phyloP scores from a whole-genome alignment of 2,888 invertebrate genomes.

The Plagiodera versicolora region DNA sequence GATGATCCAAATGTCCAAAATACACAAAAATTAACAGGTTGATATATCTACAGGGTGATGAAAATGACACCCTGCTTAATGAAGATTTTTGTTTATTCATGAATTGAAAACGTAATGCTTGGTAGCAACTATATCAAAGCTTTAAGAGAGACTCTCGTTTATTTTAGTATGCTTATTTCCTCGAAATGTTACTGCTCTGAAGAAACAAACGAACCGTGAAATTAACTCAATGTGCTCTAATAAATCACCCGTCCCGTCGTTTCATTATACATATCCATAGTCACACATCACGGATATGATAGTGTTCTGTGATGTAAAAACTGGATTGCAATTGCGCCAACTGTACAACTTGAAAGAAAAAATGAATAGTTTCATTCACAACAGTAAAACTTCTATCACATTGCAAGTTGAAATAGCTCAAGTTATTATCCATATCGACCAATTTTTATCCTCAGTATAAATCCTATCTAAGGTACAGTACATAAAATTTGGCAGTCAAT shows the following conservation, averaged over 20 bases:
- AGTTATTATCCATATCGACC: slow-evolving; percentile 11
- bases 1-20: not conserved
- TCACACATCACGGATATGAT: too few relatives aligned
- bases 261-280: not conserved
- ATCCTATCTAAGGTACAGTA: slow-evolving; percentile 27
- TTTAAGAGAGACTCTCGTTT: not conserved
- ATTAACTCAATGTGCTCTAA: too few relatives aligned
- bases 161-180: not conserved
- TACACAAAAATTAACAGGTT: not conserved
- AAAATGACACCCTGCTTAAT: not conserved
- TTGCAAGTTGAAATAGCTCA: slow-evolving; percentile 8
- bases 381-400: not conserved
- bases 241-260: not conserved
- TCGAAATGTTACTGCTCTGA: not conserved
- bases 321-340: too few relatives aligned
- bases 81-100: too few relatives aligned
- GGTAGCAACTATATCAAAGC: too few relatives aligned
- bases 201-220: not conserved
- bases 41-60: not conserved
- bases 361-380: not conserved
- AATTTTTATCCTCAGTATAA: slow-evolving; percentile 32
- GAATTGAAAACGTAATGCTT: too few relatives aligned
- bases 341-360: too few relatives aligned
- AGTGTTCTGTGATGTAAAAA: too few relatives aligned
- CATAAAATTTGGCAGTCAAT: slow-evolving; percentile 42